phyloP scores from a whole-genome alignment of 2,113 vertebrate species.

The Protobothrops mucrosquamatus region DNA sequence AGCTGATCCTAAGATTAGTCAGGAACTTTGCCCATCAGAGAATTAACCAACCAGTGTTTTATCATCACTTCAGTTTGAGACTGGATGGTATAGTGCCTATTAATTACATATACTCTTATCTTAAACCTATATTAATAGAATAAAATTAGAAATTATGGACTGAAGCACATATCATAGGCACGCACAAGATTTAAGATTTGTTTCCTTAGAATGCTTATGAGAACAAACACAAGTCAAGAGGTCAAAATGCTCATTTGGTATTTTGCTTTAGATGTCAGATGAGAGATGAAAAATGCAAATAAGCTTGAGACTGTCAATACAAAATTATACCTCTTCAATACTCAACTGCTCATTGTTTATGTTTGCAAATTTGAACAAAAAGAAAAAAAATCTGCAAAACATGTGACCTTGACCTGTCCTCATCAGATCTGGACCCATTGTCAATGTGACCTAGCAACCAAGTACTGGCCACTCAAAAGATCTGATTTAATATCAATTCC shows the following conservation, averaged over 20 bases:
- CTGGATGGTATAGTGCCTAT: not conserved
- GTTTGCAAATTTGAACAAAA: not conserved
- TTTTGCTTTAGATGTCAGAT: not conserved
- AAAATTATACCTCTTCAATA: not conserved
- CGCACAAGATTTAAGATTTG: not conserved
- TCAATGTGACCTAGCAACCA: not conserved
- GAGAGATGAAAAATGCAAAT: not conserved
- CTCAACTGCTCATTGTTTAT: not conserved
- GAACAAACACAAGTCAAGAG: not conserved
- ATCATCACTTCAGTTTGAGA: not conserved
- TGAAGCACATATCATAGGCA: not conserved
- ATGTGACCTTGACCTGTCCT: not conserved
- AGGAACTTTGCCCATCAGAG: not conserved
- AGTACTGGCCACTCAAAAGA: not conserved
- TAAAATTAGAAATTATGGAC: not conserved
- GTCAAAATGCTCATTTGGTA: not conserved
- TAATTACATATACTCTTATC: not conserved
- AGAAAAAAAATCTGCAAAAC: not conserved
- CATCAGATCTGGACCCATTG: not conserved
- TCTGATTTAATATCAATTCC: not conserved
- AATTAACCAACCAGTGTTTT: not conserved
- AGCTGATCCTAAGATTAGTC: not conserved
- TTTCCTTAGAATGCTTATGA: not conserved
- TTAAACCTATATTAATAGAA: not conserved
- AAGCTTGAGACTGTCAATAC: not conserved